Evolutionary conservation across 2,888 invertebrate species (phyloP).

Genomic region (Erynnis tages): DNA sequence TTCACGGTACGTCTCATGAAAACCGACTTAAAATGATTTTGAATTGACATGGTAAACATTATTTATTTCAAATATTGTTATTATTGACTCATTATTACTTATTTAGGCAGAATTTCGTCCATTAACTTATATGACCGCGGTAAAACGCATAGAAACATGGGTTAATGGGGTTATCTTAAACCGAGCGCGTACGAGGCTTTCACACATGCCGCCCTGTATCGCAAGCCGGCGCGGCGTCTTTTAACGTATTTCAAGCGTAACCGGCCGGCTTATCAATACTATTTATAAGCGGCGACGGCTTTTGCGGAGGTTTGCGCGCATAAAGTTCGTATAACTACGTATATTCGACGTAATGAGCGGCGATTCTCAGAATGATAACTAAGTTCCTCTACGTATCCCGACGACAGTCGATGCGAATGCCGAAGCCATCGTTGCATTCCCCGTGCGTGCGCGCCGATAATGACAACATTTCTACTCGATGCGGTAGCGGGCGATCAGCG

Average conservation of each 20-base stretch:
- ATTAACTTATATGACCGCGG: background rate
- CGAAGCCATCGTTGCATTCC: slow-evolving; percentile 64
- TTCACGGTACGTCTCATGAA: slow-evolving; percentile 42
- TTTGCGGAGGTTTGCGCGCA: background rate
- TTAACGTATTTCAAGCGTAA: slow-evolving; percentile 16
- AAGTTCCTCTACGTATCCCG: slow-evolving; percentile 52
- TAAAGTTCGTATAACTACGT: slow-evolving; percentile 3
- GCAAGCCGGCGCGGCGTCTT: slow-evolving; percentile 29
- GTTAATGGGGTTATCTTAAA: slow-evolving; percentile 63
- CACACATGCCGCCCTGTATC: slow-evolving; percentile 53
- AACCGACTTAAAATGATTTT: slow-evolving; percentile 47
- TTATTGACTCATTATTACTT: no score
- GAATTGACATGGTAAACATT: slow-evolving; percentile 38
- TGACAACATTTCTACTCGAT: slow-evolving; percentile 76
- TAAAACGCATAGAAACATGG: slow-evolving; percentile 37
- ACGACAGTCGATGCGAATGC: slow-evolving; percentile 53
- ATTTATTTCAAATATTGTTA: slow-evolving; percentile 14
- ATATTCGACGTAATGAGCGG: slow-evolving; percentile 5
- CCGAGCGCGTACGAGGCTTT: slow-evolving; percentile 54
- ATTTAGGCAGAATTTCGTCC: no score
- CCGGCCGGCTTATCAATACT: slow-evolving; percentile 8
- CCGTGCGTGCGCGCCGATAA: slow-evolving; percentile 70
- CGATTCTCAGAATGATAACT: slow-evolving; percentile 47
- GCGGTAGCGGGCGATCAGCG: slow-evolving; percentile 70
- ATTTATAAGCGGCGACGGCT: slow-evolving; percentile 1